Percentiles rank a stretch among this genome's conserved stretches.
Conservation (phyloP, 2,797 vertebrate genomes). For the Benthosema pterotum region DNA sequence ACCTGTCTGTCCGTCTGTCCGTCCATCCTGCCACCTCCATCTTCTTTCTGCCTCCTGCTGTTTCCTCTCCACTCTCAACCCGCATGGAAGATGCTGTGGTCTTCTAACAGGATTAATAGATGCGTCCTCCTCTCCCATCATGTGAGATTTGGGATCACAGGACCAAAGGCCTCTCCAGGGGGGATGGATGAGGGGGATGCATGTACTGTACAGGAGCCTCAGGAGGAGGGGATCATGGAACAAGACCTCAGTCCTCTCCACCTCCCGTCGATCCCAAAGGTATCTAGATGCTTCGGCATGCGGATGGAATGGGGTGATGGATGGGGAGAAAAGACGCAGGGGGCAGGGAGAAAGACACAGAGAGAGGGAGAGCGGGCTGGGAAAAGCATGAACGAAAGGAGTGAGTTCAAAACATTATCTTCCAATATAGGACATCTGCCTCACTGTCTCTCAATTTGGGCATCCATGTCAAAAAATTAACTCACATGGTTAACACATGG, state of each 20-base stretch:
- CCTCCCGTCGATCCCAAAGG: constrained; percentile 61
- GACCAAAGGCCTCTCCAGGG: constrained; percentile 53
- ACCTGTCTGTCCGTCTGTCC: constrained; percentile 38
- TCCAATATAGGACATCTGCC: constrained; percentile 66
- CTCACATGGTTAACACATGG: too few relatives aligned
- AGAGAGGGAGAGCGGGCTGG: too few relatives aligned
- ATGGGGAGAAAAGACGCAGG: constrained; percentile 14
- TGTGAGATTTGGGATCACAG: constrained; percentile 77
- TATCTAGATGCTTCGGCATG: constrained; percentile 66
- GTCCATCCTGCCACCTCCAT: constrained; percentile 56
- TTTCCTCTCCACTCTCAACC: constrained; percentile 45
- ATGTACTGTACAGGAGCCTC: neutral
- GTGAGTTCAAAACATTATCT: constrained; percentile 61
- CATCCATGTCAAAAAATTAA: too few relatives aligned
- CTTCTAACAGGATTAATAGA: constrained; percentile 80
- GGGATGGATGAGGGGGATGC: constrained; percentile 36
- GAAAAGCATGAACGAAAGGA: constrained; percentile 50
- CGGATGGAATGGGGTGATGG: too few relatives aligned
- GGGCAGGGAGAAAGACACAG: constrained; percentile 43
- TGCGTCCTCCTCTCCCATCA: constrained; percentile 74
- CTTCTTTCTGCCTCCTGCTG: constrained; percentile 51
- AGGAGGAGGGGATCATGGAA: constrained; percentile 39
- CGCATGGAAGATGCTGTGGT: constrained; percentile 68
- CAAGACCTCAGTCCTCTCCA: constrained; percentile 47
- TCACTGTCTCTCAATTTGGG: too few relatives aligned